Base-by-base conservation (phyloP, 2,113 vertebrate genomes). In the Ceuthmochares aereus region DNA sequence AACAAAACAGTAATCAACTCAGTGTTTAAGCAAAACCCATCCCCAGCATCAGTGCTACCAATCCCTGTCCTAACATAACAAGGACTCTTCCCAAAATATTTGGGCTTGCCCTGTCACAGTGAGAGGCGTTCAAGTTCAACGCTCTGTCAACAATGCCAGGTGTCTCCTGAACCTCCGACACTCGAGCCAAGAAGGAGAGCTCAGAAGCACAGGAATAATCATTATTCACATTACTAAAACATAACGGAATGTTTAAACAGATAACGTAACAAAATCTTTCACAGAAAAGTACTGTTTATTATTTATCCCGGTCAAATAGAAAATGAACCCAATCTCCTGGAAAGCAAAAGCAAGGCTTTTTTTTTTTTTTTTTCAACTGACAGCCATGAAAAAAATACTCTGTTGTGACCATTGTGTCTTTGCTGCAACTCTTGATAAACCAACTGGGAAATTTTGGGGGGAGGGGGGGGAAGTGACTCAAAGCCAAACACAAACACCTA, bases 221-320 rank as follows among this genome's bases (percentile, higher is more conserved):
- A 92, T 67, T 84, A 90, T 89, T 96, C 93, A 40, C 93, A 90
- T 96, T 94, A 93, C 95, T 95, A 85, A 96, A 95, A 93, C 68
- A n/a, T 87, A 94, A 94, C 85, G 93, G 89, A 96, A 94, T 96
- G 95, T 96, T 94, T 95, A 85, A 96, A 95, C 94, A 95, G 93
- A 93, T 96, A 96, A 94, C 67, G 72, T 96, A 97, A 94, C 84
- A 90, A 94, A 96, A 95, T 82, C 84, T 90, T 84, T 72, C 42
- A 49, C 45, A n/a, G 93, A 4, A 68, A 84, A 67, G 40, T 22
- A 8, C 30, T 93, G 94, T 92, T 96, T 89, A 84, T 85, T 94
- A 93, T 95, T 94, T 97, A 93, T 93, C 93, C 70, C 93, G 60
- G 89, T 67, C 72, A 94, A 63, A 94, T 47, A 81, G 87, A 94